Evolutionary conservation across 2,113 vertebrate genomes (phyloP).

Genomic region (Alligator sinensis): DNA sequence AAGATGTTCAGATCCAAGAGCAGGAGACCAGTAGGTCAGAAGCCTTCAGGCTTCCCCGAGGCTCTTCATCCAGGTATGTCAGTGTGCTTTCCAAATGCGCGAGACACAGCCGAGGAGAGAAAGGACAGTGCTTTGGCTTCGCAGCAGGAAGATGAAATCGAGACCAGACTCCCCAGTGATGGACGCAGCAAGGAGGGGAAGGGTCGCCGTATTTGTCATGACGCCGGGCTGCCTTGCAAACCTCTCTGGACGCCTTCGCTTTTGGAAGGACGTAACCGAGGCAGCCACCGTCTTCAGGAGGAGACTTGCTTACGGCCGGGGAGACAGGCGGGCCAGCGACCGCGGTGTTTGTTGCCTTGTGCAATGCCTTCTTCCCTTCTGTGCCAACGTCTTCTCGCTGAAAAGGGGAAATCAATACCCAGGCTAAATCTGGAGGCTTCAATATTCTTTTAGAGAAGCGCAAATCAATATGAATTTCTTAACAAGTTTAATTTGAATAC

Average conservation of each 20-base stretch:
- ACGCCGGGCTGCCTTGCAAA: neutral
- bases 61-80: neutral
- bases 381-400: slow-evolving; percentile 40
- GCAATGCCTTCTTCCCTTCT: slow-evolving; percentile 37
- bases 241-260: accelerated
- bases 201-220: neutral
- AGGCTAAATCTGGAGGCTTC: slow-evolving; percentile 56
- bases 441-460: slow-evolving; percentile 59
- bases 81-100: neutral
- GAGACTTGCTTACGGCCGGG: neutral
- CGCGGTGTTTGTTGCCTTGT: slow-evolving; percentile 56
- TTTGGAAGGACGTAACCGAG: accelerated
- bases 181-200: neutral
- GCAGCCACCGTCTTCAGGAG: neutral
- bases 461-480: slow-evolving; percentile 73
- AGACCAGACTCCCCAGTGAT: neutral
- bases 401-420: slow-evolving; percentile 65
- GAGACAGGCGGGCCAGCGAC: neutral
- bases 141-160: neutral
- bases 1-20: neutral
- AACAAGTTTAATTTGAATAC: slow-evolving; percentile 71
- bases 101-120: neutral
- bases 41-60: neutral
- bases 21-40: neutral
- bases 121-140: neutral